Conservation (phyloP, 2,888 invertebrate species). For the Horisme vitalbata region DNA sequence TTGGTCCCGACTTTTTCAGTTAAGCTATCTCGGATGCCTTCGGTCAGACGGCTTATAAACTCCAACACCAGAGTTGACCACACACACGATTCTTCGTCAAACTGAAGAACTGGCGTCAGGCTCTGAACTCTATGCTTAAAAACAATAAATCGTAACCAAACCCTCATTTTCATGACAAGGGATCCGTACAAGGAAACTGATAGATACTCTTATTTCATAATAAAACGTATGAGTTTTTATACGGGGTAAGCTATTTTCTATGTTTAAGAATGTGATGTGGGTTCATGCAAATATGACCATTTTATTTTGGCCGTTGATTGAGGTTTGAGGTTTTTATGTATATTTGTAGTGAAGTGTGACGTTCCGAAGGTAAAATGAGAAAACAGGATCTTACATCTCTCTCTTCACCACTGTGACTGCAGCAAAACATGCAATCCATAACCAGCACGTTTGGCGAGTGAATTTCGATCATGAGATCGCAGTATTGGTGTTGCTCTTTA, state of each 20-base stretch:
- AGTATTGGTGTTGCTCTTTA: too few species aligned
- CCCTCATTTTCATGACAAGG: conserved; percentile 31
- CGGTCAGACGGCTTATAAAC: too few species aligned
- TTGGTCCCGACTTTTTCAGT: too few species aligned
- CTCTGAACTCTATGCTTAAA: conserved; percentile 22
- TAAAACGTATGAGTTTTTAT: conserved; percentile 30
- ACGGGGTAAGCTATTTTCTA: conserved; percentile 12
- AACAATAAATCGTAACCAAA: conserved; percentile 33
- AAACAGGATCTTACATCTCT: too few species aligned
- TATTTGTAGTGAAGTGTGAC: conserved; percentile 2
- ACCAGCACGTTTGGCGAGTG: too few species aligned
- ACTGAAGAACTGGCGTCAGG: too few species aligned
- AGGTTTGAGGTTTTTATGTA: conserved; percentile 1
- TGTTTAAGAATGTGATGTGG: conserved; percentile 12
- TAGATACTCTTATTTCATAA: conserved; percentile 31
- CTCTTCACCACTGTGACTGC: too few species aligned
- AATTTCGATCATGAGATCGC: too few species aligned
- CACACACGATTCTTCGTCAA: too few species aligned
- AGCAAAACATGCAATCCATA: too few species aligned
- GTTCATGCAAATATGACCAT: conserved; percentile 19
- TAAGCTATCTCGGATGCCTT: too few species aligned
- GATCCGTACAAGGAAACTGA: conserved; percentile 32
- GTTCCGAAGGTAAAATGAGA: neutral
- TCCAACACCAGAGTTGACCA: too few species aligned
- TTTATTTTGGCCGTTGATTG: conserved; percentile 2